Percentiles rank a stretch among this genome's conserved stretches.
These are phyloP conservation scores for Bilobella aurantiaca DNA, from an alignment of 1,140 invertebrate genomes.

Conservation along the genomic window DNA sequence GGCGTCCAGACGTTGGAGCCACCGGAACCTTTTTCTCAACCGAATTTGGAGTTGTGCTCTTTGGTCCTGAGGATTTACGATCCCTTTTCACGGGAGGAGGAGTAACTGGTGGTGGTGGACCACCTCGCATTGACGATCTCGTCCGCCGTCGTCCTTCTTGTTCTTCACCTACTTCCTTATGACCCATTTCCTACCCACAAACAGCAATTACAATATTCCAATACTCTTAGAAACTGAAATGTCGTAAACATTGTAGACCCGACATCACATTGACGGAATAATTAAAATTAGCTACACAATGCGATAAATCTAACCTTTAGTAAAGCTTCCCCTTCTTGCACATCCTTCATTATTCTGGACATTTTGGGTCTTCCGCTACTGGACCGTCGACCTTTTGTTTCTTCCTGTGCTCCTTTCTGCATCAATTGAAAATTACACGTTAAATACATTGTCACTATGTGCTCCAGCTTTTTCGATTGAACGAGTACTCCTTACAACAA, in stretches of 20 bases:
- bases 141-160: conserved; percentile 26
- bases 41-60: conserved; percentile 15
- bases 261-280: too few species aligned
- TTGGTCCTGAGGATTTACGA: conserved; percentile 18
- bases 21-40: too few species aligned
- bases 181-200: conserved; percentile 31
- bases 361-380: conserved; percentile 28
- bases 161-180: conserved; percentile 18
- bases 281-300: too few species aligned
- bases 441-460: too few species aligned
- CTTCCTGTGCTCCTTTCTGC: not conserved
- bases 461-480: too few species aligned
- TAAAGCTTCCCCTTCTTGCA: conserved; percentile 33
- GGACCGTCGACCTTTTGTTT: conserved; percentile 18
- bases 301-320: conserved; percentile 20
- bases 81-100: conserved; percentile 28
- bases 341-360: conserved; percentile 32
- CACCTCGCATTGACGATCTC: conserved; percentile 23
- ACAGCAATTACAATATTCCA: too few species aligned
- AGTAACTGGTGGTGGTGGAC: conserved; percentile 18
- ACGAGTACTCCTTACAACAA: too few species aligned
- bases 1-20: too few species aligned
- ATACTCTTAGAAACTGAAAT: too few species aligned
- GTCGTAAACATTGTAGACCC: not conserved
- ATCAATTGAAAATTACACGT: too few species aligned